Evolutionary conservation across 1,140 invertebrate genomes (phyloP), one percentile per base, ranked within the genome.

Genomic region (Odontomachus brunneus): DNA sequence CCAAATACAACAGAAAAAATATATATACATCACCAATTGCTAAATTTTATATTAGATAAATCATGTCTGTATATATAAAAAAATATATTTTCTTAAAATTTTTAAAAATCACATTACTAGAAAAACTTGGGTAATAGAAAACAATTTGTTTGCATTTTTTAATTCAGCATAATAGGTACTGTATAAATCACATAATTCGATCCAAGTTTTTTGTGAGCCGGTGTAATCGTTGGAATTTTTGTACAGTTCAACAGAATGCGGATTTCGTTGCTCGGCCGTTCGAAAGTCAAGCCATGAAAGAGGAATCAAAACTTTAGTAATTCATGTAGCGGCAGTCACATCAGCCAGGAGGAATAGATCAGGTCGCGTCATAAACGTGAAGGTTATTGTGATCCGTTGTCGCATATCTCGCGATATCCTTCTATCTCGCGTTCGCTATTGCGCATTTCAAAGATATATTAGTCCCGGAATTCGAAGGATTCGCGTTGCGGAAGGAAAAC

Each of bases 291-390:
- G 17, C 17, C 55, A 48, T 71, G 65, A 80, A 80, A 59, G 65
- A 71, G 65, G 29, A 80, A 80, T 69, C 49, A 69, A 69, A 80
- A 69, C 65, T 80, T 69, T 57, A 51, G 62, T 67, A 57, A 48
- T 71, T 69, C 33, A 57, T 69, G 24, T 80, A 57, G 22, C 51
- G 51, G 44, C 49, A 78, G 75, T 80, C 71, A 71, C 65, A 3
- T 26, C 63, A 29, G 51, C 63, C 29, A 38, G 2, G 19, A 63
- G 59, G 63, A 33, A 63, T 71, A 80, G 65, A 80, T 80, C 63
- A 49, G 44, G 19, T 55, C 63, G n/a, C n/a, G n/a, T n/a, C n/a
- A 29, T 69, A 69, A 67, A 78, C 17, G 73, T 11, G 24, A 63
- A 63, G 26, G 33, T 71, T 59, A 80, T 57, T 69, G 49, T 69